Evolutionary conservation across 2,888 invertebrate genomes (phyloP).

Genomic region (Apotomis capreana): DNA sequence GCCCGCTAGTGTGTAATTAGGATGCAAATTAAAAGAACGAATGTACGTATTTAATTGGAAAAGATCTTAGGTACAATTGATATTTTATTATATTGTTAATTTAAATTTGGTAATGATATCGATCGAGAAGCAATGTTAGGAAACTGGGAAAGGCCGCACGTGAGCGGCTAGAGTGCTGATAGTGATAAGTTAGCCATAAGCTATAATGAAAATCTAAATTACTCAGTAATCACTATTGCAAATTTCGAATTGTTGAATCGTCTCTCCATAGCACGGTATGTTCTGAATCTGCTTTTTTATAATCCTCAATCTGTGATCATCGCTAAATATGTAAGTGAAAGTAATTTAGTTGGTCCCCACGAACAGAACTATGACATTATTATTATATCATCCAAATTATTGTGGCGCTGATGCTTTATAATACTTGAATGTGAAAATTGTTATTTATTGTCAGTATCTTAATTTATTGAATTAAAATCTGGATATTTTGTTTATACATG

Average conservation of each 20-base stretch:
- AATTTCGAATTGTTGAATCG: constrained; percentile 79
- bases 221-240: constrained; percentile 82
- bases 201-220: constrained; percentile 80
- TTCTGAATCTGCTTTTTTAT: constrained; percentile 82
- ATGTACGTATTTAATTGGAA: constrained; percentile 79
- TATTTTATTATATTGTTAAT: constrained; percentile 83
- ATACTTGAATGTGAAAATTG: constrained; percentile 74
- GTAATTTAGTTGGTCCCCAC: constrained; percentile 74
- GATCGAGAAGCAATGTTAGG: constrained; percentile 80
- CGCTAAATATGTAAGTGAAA: constrained; percentile 79
- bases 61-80: constrained; percentile 84
- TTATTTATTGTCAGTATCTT: constrained; percentile 81
- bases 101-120: constrained; percentile 82
- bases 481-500: constrained; percentile 81
- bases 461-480: constrained; percentile 81
- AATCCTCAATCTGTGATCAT: constrained; percentile 83
- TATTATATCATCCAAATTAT: constrained; percentile 66
- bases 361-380: constrained; percentile 64
- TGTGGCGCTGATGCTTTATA: constrained; percentile 72
- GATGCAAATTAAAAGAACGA: constrained; percentile 68
- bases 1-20: constrained; percentile 67
- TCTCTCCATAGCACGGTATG: constrained; percentile 81
- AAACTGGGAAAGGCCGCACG: constrained; percentile 66
- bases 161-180: constrained; percentile 75
- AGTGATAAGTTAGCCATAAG: constrained; percentile 81